Evolutionary conservation across 2,888 invertebrate species (phyloP), one percentile per base, ranked within the genome.

Genomic region (Cantharis rustica): DNA sequence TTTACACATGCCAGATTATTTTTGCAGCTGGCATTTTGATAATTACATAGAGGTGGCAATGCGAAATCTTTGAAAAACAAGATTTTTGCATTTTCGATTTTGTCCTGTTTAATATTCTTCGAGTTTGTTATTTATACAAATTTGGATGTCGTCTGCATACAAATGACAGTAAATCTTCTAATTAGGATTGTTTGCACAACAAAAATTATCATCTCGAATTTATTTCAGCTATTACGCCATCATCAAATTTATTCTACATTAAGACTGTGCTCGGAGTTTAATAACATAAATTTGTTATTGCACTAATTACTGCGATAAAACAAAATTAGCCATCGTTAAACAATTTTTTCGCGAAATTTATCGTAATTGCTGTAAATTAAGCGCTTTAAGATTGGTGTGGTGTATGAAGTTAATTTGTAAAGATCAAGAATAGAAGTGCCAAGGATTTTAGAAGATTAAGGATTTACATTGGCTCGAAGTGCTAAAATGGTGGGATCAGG

Each of bases 361-460:
- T 47, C 47, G 47, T 47, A 47, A 47, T 47, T 47, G 47, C 47
- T 47, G 47, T n/a, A 47, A 47, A 47, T 47, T 47, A 47, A 47
- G 4, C 47, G 47, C 47, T 47, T 47, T n/a, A 47, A 47, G 47
- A 47, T 47, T 47, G 47, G 47, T n/a, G 47, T 10, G n/a, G n/a
- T 47, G 47, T 47, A 47, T 47, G 47, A 47, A 47, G 47, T 66
- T 66, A 66, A 66, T 66, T 66, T 66, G 64, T 66, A 66, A 66
- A 66, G 64, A 66, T 66, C 64, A 66, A 66, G 64, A 20, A 17
- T 20, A 66, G 20, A 66, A 66, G 64, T 66, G 23, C 17, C 64
- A 20, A 66, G 64, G 64, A 66, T 66, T 66, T 66, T 66, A 23
- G 20, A 66, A 66, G 64, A 66, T 66, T 66, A 66, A 66, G 64